Conservation (phyloP, 2,888 invertebrate genomes). For the Callyntrura sp. region DNA sequence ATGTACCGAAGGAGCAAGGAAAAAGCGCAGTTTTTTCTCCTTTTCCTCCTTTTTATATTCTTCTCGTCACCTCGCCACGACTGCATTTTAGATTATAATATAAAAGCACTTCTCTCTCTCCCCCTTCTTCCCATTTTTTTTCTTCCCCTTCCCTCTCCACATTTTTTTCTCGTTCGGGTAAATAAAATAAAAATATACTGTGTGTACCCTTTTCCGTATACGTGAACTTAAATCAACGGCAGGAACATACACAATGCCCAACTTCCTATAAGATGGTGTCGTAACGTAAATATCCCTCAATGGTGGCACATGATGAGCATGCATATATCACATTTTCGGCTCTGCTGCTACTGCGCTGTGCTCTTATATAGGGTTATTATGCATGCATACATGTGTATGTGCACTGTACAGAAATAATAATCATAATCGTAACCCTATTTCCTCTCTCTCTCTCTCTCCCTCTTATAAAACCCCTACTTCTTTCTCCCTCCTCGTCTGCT, state of each 20-base stretch:
- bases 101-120: conserved; percentile 44
- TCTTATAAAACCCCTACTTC: too few relatives aligned
- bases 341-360: not conserved
- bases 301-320: conserved; percentile 11
- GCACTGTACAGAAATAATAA: conserved; percentile 62
- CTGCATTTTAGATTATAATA: conserved; percentile 40
- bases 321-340: conserved; percentile 65
- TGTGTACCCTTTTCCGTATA: conserved; percentile 55
- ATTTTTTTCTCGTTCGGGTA: conserved; percentile 66
- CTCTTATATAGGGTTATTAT: conserved; percentile 29
- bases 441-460: conserved; percentile 24
- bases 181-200: conserved; percentile 71
- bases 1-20: not conserved
- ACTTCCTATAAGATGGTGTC: too few relatives aligned
- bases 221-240: conserved; percentile 46
- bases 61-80: not conserved
- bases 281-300: conserved; percentile 8
- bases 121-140: conserved; percentile 7
- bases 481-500: conserved; percentile 40
- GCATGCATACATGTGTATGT: too few relatives aligned
- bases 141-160: conserved; percentile 39
- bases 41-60: conserved; percentile 10
- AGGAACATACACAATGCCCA: not conserved
- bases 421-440: conserved; percentile 74
- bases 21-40: conserved; percentile 52